Conservation (phyloP, 1,140 invertebrate genomes). For the Piezodorus guildinii region DNA sequence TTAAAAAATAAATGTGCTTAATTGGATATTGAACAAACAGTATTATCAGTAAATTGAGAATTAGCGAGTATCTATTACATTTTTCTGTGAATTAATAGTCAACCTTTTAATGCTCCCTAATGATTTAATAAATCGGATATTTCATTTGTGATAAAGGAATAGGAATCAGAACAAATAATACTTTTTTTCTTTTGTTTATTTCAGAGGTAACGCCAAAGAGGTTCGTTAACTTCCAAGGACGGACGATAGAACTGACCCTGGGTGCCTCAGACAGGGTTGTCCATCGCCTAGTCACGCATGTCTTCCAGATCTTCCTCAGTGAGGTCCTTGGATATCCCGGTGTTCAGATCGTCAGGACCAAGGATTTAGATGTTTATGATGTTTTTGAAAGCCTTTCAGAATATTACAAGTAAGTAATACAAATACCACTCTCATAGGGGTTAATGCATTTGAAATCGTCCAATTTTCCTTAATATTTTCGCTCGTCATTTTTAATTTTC, state of each 20-base stretch:
- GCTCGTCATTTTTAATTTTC: too few species aligned
- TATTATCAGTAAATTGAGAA: too few species aligned
- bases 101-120: too few species aligned
- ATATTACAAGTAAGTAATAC: background rate
- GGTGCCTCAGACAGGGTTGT: conserved; percentile 44
- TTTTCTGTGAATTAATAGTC: too few species aligned
- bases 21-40: too few species aligned
- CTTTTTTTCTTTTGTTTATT: background rate
- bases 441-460: too few species aligned
- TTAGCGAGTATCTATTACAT: too few species aligned
- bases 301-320: conserved; percentile 50
- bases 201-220: conserved; percentile 20
- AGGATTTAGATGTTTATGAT: background rate
- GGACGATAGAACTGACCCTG: conserved; percentile 33
- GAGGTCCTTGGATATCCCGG: conserved; percentile 50
- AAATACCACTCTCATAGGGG: background rate
- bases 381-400: conserved; percentile 5
- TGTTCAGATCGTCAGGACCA: conserved; percentile 30
- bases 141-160: too few species aligned
- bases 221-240: conserved; percentile 8
- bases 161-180: too few species aligned
- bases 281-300: conserved; percentile 47
- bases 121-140: too few species aligned
- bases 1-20: too few species aligned
- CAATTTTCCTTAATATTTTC: too few species aligned